phyloP scores from a whole-genome alignment of 2,113 vertebrate genomes.

The Perccottus glenii region DNA sequence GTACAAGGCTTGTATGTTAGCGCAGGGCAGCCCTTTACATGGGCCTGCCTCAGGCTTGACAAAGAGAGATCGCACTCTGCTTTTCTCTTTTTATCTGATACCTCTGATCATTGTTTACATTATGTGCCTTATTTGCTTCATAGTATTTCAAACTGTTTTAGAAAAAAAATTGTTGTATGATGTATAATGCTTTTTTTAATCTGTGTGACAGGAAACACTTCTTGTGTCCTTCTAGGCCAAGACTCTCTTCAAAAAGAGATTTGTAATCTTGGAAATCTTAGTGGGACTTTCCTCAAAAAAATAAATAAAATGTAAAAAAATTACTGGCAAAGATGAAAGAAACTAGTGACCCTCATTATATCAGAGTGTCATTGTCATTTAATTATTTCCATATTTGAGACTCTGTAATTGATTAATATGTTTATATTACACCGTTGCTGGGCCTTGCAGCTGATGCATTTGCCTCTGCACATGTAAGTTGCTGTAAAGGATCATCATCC shows the following conservation, averaged over 20 bases:
- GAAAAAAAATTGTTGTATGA: too few relatives aligned
- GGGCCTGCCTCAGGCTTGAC: slow-evolving; percentile 41
- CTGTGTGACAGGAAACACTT: too few relatives aligned
- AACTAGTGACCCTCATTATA: too few relatives aligned
- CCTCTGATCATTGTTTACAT: slow-evolving; percentile 25
- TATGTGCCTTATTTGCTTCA: slow-evolving; percentile 6
- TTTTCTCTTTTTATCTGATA: slow-evolving; percentile 12
- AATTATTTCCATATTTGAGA: too few relatives aligned
- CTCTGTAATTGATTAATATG: neutral
- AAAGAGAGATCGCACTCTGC: slow-evolving; percentile 29
- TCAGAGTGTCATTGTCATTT: too few relatives aligned
- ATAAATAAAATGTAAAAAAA: too few relatives aligned
- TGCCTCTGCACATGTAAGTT: slow-evolving; percentile 41
- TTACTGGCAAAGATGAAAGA: too few relatives aligned
- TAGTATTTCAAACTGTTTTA: neutral
- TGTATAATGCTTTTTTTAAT: too few relatives aligned
- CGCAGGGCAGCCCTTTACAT: slow-evolving; percentile 36
- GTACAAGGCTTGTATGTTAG: slow-evolving; percentile 32
- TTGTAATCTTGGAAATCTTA: too few relatives aligned
- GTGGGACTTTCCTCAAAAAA: too few relatives aligned
- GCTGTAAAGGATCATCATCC: slow-evolving; percentile 63
- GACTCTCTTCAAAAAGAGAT: too few relatives aligned
- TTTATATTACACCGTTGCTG: slow-evolving; percentile 17
- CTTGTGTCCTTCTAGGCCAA: too few relatives aligned
- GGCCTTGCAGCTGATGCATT: slow-evolving; percentile 45